phyloP scores from a whole-genome alignment of 1,140 invertebrate genomes.

The Bombus superbus region DNA sequence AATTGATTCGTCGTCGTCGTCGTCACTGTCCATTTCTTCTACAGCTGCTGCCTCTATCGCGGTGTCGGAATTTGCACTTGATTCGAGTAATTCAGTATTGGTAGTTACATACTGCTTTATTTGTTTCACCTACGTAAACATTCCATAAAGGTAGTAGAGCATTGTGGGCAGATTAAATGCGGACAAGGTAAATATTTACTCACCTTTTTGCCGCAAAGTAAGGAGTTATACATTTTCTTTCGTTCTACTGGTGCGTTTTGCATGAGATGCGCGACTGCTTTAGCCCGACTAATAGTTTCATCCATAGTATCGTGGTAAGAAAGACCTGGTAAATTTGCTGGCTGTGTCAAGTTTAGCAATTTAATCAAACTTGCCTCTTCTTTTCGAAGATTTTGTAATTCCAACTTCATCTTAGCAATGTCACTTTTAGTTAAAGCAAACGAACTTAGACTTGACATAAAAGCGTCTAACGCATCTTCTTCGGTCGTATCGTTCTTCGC shows the following conservation, averaged over 20 bases:
- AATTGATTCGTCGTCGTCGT: background rate
- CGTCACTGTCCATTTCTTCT: conserved; percentile 17
- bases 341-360: conserved; percentile 91
- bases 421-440: conserved; percentile 80
- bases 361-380: conserved; percentile 88
- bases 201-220: background rate
- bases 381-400: conserved; percentile 87
- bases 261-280: conserved; percentile 44
- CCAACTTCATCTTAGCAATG: conserved; percentile 77
- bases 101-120: background rate
- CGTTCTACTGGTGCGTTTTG: conserved; percentile 41
- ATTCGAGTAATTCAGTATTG: no score
- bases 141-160: background rate
- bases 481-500: conserved; percentile 64
- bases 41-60: background rate
- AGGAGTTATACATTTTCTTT: background rate
- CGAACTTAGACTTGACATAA: conserved; percentile 87
- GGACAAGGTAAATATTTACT: background rate
- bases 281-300: background rate
- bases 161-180: background rate
- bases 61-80: background rate
- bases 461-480: conserved; percentile 88
- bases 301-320: conserved; percentile 11
- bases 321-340: conserved; percentile 86
- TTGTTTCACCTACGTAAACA: background rate